Conservation (phyloP, 2,797 vertebrate genomes). For the Perdix hodgsoniae region DNA sequence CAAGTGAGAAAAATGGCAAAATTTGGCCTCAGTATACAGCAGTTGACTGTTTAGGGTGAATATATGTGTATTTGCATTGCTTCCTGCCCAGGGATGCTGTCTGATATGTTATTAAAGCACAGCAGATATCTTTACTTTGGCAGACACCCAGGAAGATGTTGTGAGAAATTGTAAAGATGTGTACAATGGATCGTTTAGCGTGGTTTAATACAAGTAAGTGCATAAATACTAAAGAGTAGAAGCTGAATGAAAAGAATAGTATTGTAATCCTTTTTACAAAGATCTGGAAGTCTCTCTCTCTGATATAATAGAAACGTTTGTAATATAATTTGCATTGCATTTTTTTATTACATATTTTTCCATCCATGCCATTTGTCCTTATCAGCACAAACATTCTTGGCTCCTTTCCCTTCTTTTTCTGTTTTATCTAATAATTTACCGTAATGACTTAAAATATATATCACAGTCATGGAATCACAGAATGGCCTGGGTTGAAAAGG, state of each 20-base stretch:
- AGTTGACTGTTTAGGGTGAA: background rate
- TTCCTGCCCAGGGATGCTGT: background rate
- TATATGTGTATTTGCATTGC: accelerated
- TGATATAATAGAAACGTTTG: conserved; percentile 1
- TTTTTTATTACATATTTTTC: conserved; percentile 24
- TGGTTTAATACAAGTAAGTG: background rate
- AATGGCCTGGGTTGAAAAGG: no score
- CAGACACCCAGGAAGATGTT: background rate
- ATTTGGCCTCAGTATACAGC: background rate
- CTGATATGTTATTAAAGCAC: background rate
- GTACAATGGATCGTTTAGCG: background rate
- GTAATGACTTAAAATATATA: background rate
- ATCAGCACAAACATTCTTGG: conserved; percentile 35
- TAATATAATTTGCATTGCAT: conserved; percentile 53
- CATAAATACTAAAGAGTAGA: background rate
- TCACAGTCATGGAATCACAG: no score
- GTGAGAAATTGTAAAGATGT: conserved; percentile 7
- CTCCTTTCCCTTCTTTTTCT: background rate
- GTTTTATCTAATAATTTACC: conserved; percentile 17
- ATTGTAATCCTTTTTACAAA: background rate
- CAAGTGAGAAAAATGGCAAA: background rate
- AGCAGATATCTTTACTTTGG: background rate
- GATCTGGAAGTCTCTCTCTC: background rate
- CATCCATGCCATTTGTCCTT: conserved; percentile 22
- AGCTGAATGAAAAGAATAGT: background rate